Conservation (phyloP, 2,888 invertebrate genomes). For the Drosophila diplacantha region DNA sequence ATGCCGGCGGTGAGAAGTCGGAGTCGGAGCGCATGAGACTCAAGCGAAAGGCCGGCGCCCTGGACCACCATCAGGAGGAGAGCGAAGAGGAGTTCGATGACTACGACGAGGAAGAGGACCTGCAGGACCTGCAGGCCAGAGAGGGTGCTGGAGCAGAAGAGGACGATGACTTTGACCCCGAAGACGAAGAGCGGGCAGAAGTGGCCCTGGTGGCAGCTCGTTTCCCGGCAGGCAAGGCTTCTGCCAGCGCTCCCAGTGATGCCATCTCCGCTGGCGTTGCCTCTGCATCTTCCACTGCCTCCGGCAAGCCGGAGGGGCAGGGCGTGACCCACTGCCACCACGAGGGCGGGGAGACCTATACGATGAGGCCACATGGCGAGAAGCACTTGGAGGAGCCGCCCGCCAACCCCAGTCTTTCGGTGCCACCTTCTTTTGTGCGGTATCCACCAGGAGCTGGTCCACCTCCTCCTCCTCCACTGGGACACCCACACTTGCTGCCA, state of each 20-base stretch:
- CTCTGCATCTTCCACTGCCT: background rate
- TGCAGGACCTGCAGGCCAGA: slow-evolving; percentile 40
- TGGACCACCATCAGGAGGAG: slow-evolving; percentile 65
- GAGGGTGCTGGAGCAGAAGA: slow-evolving; percentile 62
- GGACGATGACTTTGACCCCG: slow-evolving; percentile 60
- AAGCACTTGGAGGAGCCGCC: slow-evolving; percentile 56
- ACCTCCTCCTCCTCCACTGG: slow-evolving; percentile 45
- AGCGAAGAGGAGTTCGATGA: slow-evolving; percentile 66
- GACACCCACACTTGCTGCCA: slow-evolving; percentile 50
- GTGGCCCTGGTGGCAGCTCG: slow-evolving; percentile 52
- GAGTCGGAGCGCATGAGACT: slow-evolving; percentile 64
- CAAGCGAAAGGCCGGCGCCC: slow-evolving; percentile 68
- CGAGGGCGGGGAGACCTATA: slow-evolving; percentile 83
- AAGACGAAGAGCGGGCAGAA: slow-evolving; percentile 55
- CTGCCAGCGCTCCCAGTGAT: slow-evolving; percentile 8
- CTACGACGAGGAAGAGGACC: slow-evolving; percentile 72
- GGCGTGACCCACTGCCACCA: slow-evolving; percentile 85
- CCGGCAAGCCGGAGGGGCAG: slow-evolving; percentile 59
- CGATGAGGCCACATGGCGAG: slow-evolving; percentile 85
- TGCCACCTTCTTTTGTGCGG: slow-evolving; percentile 10
- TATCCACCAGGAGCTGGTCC: slow-evolving; percentile 29
- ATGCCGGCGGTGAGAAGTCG: slow-evolving; percentile 38
- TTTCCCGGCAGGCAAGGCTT: slow-evolving; percentile 49
- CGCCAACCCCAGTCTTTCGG: background rate
- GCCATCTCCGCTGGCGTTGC: background rate